These are phyloP conservation scores for Esperia sulphurella DNA, from an alignment of 2,888 invertebrate species.

Conservation along the genomic window DNA sequence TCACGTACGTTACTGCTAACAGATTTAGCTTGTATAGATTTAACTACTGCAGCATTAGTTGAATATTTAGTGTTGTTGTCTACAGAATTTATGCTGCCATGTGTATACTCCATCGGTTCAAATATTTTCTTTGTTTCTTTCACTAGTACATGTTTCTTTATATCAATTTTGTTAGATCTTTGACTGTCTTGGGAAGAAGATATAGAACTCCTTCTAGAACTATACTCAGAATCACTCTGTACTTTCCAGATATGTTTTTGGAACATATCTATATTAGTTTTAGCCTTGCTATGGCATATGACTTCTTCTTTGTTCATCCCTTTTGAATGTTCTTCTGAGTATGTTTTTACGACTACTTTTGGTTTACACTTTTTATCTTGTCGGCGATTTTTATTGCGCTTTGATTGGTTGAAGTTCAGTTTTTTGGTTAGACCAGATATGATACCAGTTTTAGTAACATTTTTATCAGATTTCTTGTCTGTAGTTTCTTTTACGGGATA, in stretches of 20 bases:
- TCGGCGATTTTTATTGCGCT: conserved; percentile 44
- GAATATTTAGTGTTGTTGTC: conserved; percentile 40
- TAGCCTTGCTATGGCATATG: conserved; percentile 65
- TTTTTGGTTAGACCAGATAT: conserved; percentile 60
- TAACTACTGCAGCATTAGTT: conserved; percentile 29
- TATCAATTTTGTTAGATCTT: conserved; percentile 25
- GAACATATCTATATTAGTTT: conserved; percentile 70
- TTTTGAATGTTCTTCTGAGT: conserved; percentile 53
- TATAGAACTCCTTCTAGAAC: conserved; percentile 55
- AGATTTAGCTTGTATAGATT: conserved; percentile 41
- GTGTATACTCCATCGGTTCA: conserved; percentile 44
- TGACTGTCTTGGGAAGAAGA: conserved; percentile 51
- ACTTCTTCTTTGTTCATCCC: conserved; percentile 60
- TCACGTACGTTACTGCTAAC: conserved; percentile 63
- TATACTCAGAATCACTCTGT: conserved; percentile 61
- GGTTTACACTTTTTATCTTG: conserved; percentile 47
- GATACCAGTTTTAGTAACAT: conserved; percentile 42
- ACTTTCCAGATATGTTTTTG: conserved; percentile 66
- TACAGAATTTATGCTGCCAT: conserved; percentile 38
- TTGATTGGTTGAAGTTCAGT: conserved; percentile 59
- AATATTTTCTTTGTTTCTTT: conserved; percentile 59
- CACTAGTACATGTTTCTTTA: conserved; percentile 34
- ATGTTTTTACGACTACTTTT: conserved; percentile 65
- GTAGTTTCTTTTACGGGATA: conserved; percentile 13
- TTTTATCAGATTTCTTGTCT: conserved; percentile 29